Base-by-base conservation (phyloP, 1,140 invertebrate species). In the Muscidifurax raptorellus region DNA sequence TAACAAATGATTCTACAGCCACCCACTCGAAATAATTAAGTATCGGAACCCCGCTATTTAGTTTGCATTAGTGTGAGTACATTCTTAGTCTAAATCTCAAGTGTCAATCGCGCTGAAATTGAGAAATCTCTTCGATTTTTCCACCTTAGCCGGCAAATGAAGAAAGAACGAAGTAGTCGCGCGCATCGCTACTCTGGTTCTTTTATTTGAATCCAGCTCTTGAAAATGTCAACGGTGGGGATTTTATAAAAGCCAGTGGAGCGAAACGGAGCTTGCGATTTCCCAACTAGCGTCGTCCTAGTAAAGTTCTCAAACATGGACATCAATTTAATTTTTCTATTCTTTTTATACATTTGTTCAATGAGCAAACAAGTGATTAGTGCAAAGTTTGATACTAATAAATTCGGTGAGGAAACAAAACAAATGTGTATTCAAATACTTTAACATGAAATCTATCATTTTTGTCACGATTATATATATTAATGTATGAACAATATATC, bases 61-160 rank as follows among this genome's bases (percentile, higher is more conserved):
- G 22, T 59, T 59, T 59, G 18, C 18, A 59, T n/a, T 59, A 59
- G 5, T 27, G 12, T n/a, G 15, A 40, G 28, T 22, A 18, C 13
- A 74, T 22, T 74, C 28, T 74, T 74, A 74, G 40, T 74, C 18
- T 74, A 74, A 74, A 74, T 74, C 15, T 69, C 66, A 30, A 69
- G 28, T 27, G 66, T 69, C 66, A 81, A 72, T 30, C 1, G 18
- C 18, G 72, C 59, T 52, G 25, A 81, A 72, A 18, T 52, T 52
- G 36, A 71, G 25, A 81, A 81, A 72, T 81, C 67, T 1, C 25
- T 9, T 52, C 79, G 27, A 81, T 81, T 81, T 81, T 15, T 81
- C 69, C 28, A 72, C 67, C 30, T 81, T 81, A 72, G 12, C 44
- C 18, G n/a, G 69, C 3, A 72, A 81, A 72, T 72, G 80, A 72